Evolutionary conservation across 2,888 invertebrate genomes (phyloP), one percentile per base, ranked within the genome.

Genomic region (Lycophotia porphyrea): DNA sequence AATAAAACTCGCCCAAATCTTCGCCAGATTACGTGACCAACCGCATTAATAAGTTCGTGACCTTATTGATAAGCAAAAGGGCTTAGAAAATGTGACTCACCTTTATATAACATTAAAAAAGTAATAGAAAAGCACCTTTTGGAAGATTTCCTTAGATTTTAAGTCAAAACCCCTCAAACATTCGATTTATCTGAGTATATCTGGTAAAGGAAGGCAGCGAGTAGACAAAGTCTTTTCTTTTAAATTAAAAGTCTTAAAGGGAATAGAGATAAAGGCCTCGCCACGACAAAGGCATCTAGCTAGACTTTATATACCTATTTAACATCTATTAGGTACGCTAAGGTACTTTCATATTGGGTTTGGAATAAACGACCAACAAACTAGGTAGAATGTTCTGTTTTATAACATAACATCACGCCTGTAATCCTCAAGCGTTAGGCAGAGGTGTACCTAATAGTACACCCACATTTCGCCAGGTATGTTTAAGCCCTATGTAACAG

Each of bases 1-100:
- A 90, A 90, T 90, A 88, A 91, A 89, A 87, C 72, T 88, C 78
- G 70, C 66, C 80, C 81, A 86, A 90, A 89, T 89, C 90, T 84
- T 81, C 65, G 79, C 55, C 67, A 70, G 84, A 67, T 83, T 88
- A 89, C 89, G 91, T 90, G 90, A 90, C 88, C 81, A 52, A 84
- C 34, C 72, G 68, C 49, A 71, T 80, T 88, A 88, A 90, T 84
- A 81, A 84, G 82, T 71, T 80, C 82, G 80, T 84, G 84, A 81
- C 86, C 82, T 82, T 84, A 83, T 81, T 83, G 71, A 79, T 39
- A 55, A 58, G 71, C 60, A 52, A 72, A 84, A 83, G 77, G 82
- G 75, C 80, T 80, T 69, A 70, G 76, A 70, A 74, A 84, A 80
- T 76, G 80, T 82, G 77, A 52, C 82, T 84, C 74, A 86, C 82